Evolutionary conservation across 1,140 invertebrate genomes (phyloP).

Genomic region (Halictus rubicundus): DNA sequence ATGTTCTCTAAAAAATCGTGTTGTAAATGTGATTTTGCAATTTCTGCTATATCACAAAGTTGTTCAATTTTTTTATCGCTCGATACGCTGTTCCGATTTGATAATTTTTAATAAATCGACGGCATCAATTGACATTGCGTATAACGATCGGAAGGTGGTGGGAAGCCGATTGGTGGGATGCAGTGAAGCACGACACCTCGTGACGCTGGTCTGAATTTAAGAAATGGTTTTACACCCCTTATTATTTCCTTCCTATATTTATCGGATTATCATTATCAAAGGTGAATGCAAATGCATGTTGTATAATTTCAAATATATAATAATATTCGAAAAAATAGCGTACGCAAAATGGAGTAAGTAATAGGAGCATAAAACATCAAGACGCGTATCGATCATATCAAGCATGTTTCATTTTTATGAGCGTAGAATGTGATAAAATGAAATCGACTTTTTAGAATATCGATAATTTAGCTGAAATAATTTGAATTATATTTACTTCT

Average conservation of each 20-base stretch:
- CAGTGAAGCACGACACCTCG: conserved; percentile 8
- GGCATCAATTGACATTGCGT: background rate
- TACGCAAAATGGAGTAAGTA: background rate
- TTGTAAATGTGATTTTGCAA: background rate
- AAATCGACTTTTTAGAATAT: too few species aligned
- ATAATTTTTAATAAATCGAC: background rate
- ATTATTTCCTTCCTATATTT: conserved; percentile 6
- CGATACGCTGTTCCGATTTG: too few species aligned
- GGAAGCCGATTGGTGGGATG: conserved; percentile 29
- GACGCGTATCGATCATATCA: background rate
- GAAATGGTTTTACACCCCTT: conserved; percentile 22
- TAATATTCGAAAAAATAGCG: too few species aligned
- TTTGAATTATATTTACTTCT: too few species aligned
- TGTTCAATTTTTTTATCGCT: background rate
- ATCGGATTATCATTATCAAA: background rate
- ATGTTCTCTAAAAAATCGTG: background rate
- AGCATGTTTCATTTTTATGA: background rate
- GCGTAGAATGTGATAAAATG: too few species aligned
- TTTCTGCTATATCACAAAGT: background rate
- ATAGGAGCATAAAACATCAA: background rate
- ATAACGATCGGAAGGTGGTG: conserved; percentile 43
- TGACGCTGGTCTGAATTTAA: conserved; percentile 26
- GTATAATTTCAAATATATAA: background rate
- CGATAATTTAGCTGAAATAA: too few species aligned
- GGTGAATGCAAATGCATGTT: background rate